Evolutionary conservation across 2,888 invertebrate genomes (phyloP).

Genomic region (Lithophane leautieri): DNA sequence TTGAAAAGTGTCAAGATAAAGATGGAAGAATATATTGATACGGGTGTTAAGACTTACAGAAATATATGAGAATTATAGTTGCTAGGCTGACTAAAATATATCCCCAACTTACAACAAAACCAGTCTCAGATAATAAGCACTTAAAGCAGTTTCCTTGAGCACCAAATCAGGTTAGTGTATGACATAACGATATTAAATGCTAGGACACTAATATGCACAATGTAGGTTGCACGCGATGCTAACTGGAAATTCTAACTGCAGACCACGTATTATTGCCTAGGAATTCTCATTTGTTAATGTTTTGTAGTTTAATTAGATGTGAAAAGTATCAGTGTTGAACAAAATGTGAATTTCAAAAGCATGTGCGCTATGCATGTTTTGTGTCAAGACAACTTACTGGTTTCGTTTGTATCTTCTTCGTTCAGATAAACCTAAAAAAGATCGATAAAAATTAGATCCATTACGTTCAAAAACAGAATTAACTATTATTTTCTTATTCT

Average conservation of each 20-base stretch:
- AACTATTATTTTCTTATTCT: neutral
- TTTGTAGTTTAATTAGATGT: slow-evolving; percentile 23
- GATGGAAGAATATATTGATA: neutral
- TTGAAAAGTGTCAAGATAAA: neutral
- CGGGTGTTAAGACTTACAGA: neutral
- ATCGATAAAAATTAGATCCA: no score
- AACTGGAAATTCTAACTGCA: slow-evolving; percentile 41
- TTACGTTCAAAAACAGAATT: neutral
- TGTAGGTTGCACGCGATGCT: slow-evolving; percentile 62
- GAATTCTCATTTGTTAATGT: slow-evolving; percentile 40
- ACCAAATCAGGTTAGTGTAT: slow-evolving; percentile 53
- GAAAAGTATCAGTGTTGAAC: neutral
- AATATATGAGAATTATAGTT: slow-evolving; percentile 9
- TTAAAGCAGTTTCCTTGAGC: slow-evolving; percentile 43
- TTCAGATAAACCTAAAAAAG: neutral
- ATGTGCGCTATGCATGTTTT: neutral
- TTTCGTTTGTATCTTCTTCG: neutral
- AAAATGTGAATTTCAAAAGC: slow-evolving; percentile 1
- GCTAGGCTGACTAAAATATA: slow-evolving; percentile 3
- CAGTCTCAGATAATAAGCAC: slow-evolving; percentile 38
- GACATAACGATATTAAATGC: slow-evolving; percentile 54
- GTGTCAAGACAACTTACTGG: neutral
- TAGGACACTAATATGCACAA: slow-evolving; percentile 51
- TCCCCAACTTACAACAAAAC: slow-evolving; percentile 3
- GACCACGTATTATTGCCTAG: slow-evolving; percentile 22